Percentiles rank a stretch among this genome's conserved stretches.
phyloP scores from a whole-genome alignment of 2,888 invertebrate species.

The Norana najaformis region DNA sequence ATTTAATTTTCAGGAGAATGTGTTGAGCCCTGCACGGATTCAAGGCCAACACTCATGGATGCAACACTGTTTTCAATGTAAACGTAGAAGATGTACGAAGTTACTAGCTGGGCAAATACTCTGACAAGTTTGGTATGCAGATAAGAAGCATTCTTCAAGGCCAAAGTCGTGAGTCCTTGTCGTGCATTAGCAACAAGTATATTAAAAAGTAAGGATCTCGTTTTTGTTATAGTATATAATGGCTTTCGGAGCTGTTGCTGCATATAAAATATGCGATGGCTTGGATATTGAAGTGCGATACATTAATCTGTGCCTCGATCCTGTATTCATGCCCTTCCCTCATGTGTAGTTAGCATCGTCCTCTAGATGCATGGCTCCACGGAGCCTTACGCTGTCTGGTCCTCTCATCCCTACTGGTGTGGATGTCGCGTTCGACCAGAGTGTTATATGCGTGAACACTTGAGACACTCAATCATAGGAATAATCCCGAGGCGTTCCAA shows the following conservation, averaged over 20 bases:
- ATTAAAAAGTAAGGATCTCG: background rate
- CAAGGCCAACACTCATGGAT: background rate
- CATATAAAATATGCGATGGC: background rate
- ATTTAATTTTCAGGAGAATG: too few relatives aligned
- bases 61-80: too few relatives aligned
- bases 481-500: background rate
- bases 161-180: background rate
- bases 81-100: background rate
- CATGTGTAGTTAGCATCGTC: background rate
- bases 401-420: too few relatives aligned
- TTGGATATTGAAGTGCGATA: background rate
- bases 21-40: background rate
- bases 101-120: background rate
- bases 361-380: background rate
- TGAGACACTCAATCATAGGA: background rate
- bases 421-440: background rate
- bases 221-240: background rate
- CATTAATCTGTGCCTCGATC: background rate
- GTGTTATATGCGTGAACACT: background rate
- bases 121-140: background rate
- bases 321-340: background rate
- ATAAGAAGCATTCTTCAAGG: too few relatives aligned
- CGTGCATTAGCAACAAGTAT: background rate
- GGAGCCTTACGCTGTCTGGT: background rate
- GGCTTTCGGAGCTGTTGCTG: background rate